Conservation (phyloP, 2,113 vertebrate species). For the Cisticola juncidis region DNA sequence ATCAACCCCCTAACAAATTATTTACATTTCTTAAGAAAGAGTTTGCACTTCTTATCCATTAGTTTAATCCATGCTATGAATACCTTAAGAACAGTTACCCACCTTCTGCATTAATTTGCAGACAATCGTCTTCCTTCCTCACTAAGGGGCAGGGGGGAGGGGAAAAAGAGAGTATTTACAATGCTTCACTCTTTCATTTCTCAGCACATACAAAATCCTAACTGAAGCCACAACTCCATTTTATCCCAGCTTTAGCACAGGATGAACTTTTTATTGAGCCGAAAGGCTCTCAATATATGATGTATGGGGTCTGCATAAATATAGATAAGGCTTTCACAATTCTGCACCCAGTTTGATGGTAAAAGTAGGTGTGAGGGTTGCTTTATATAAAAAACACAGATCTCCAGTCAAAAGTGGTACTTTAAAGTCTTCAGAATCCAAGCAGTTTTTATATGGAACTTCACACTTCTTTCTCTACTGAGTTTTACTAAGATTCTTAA, state of each 20-base stretch:
- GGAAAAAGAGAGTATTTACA: neutral
- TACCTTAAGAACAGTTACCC: neutral
- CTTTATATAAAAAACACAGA: neutral
- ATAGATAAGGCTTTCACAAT: neutral
- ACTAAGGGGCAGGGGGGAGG: no score
- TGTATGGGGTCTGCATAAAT: neutral
- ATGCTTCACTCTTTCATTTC: neutral
- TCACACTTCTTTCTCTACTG: constrained; percentile 31
- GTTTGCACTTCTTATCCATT: neutral
- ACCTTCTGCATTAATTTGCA: neutral
- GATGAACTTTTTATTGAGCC: neutral
- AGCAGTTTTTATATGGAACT: constrained; percentile 37
- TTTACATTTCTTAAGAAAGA: neutral
- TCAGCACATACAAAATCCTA: neutral
- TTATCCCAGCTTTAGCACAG: neutral
- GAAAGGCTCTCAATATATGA: neutral
- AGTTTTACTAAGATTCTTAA: constrained; percentile 54
- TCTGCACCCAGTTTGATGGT: neutral
- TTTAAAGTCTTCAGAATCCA: constrained; percentile 42
- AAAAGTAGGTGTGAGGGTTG: neutral
- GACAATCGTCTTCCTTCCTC: neutral
- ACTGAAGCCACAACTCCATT: neutral
- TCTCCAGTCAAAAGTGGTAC: neutral
- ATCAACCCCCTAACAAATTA: neutral
- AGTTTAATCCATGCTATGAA: neutral